Conservation (phyloP, 2,888 invertebrate species). For the Dascillus cervinus region DNA sequence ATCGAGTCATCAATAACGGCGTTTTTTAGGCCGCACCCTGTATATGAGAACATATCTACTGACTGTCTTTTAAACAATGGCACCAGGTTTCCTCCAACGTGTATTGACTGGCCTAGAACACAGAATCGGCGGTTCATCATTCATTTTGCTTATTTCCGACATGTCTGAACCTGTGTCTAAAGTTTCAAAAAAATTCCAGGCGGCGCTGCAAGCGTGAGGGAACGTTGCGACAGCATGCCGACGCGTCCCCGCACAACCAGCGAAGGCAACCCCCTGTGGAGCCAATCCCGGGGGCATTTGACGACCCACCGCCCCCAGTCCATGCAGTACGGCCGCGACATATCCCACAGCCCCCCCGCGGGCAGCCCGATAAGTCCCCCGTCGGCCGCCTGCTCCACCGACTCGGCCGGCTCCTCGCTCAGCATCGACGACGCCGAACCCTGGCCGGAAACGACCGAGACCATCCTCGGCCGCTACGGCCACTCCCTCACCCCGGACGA, state of each 20-base stretch:
- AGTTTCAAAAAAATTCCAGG: no score
- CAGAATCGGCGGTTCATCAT: no score
- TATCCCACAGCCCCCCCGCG: slow-evolving; percentile 41
- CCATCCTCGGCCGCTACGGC: slow-evolving; percentile 37
- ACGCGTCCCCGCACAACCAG: slow-evolving; percentile 61
- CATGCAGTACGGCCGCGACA: slow-evolving; percentile 35
- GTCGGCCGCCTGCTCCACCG: slow-evolving; percentile 50
- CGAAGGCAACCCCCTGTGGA: slow-evolving; percentile 44
- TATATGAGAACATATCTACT: no score
- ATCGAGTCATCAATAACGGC: no score
- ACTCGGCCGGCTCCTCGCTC: slow-evolving; percentile 61
- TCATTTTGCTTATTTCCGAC: no score
- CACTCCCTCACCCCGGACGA: slow-evolving; percentile 56
- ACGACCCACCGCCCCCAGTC: slow-evolving; percentile 27
- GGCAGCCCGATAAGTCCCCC: slow-evolving; percentile 56
- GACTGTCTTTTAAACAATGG: no score
- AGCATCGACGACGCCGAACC: slow-evolving; percentile 56
- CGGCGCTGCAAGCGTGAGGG: no score
- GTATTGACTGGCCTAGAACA: no score
- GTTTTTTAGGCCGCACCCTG: no score
- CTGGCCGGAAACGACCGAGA: slow-evolving; percentile 22
- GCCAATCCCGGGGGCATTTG: slow-evolving; percentile 26
- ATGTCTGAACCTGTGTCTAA: no score
- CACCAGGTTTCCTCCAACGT: no score
- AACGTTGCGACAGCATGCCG: slow-evolving; percentile 78